Percentiles rank a stretch among this genome's conserved stretches.
Evolutionary conservation across 2,113 vertebrate genomes (phyloP).

Genomic region (Heterocephalus glaber): DNA sequence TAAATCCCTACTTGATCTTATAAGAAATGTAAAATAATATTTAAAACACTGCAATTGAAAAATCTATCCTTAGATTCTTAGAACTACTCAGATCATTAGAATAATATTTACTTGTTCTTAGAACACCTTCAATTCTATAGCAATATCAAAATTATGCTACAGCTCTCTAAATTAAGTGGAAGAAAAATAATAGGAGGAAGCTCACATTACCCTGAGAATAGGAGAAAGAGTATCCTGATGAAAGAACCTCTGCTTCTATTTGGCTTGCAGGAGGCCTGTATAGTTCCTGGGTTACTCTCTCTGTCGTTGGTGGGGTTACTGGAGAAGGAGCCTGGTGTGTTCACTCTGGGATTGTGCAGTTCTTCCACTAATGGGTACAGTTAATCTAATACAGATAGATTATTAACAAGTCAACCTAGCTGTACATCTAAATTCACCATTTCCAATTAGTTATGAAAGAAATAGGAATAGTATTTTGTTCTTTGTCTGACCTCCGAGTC

Average conservation of each 20-base stretch:
- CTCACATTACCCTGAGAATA: not conserved
- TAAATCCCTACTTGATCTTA: constrained; percentile 8
- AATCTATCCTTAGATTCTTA: not conserved
- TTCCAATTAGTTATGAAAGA: not conserved
- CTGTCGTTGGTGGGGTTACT: not conserved
- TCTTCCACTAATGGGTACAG: not conserved
- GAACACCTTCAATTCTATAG: not conserved
- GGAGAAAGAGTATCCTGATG: not conserved
- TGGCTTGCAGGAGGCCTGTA: not conserved
- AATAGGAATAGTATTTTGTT: not conserved
- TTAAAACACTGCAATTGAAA: not conserved
- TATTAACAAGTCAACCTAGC: not conserved
- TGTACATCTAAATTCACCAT: not conserved
- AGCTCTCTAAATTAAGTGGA: not conserved
- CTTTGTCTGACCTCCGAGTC: not conserved
- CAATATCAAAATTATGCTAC: not conserved
- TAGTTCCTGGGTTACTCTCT: not conserved
- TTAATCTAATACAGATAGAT: not conserved
- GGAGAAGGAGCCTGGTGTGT: not conserved
- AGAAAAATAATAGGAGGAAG: not conserved
- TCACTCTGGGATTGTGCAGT: not conserved
- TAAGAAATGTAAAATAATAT: not conserved
- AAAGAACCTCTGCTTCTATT: not conserved
- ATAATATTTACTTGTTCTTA: not conserved
- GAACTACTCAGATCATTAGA: not conserved